Evolutionary conservation across 1,140 invertebrate genomes (phyloP), one percentile per base, ranked within the genome.

Genomic region (Procambarus virginalis): DNA sequence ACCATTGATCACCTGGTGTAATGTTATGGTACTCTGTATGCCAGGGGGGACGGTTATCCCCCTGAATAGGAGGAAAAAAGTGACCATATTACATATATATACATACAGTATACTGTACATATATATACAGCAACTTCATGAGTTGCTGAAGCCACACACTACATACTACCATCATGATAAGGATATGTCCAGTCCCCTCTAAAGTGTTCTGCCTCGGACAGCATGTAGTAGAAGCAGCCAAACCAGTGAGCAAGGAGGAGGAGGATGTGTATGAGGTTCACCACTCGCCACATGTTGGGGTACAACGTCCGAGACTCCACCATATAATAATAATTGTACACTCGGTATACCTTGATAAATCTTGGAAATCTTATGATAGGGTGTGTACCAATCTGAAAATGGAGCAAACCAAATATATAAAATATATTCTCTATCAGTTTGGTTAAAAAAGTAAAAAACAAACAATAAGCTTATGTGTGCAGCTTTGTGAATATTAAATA

Each of bases 221-320:
- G 95, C 89, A 99, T 94, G 94, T 97, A 99, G 95, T 99, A 99
- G 95, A 99, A 99, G 93, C 98, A 99, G 60, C 98, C 98, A 93
- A 99, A 99, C 98, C 98, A 99, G 93, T 99, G 98, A 45, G 98
- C 98, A 90, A 99, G 95, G 92, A 99, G 97, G 90, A 99, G 96
- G 60, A 99, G 95, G 92, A 99, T 98, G 94, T 99, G 98, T 90
- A 98, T 97, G 48, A 99, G 95, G 94, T 99, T 99, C 90, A 98
- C 95, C 46, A 99, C 98, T n/a, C 98, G 95, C 97, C 98, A 98
- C 93, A 99, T 95, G 94, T 99, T 99, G 5, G 98, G 98, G 94
- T 98, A 99, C 60, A 98, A 97, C 0, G 98, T 99, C 90, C 98
- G 94, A 34, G 97, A 98, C 94, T 99, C 98, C 88, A 98, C 97